These are phyloP conservation scores for Esox lucius DNA, from an alignment of 2,797 vertebrate species.

Conservation along the genomic window DNA sequence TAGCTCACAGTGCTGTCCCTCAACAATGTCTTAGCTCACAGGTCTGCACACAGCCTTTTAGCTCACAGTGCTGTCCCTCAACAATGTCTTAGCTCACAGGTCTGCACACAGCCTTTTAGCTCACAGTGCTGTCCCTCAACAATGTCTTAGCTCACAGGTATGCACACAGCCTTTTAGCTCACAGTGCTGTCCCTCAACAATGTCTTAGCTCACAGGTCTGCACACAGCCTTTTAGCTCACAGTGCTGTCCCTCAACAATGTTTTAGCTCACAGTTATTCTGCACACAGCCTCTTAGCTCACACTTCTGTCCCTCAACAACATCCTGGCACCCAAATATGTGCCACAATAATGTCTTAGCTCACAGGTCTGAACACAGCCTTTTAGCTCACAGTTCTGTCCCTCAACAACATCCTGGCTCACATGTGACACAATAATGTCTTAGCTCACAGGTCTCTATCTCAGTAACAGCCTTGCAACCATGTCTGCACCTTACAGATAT, in stretches of 20 bases:
- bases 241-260: neutral
- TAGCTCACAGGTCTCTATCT: neutral
- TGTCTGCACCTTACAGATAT: neutral
- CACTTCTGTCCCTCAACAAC: neutral
- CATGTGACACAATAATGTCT: neutral
- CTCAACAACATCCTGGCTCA: constrained; percentile 21
- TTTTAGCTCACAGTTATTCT: neutral
- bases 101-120: neutral
- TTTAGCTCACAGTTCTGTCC: constrained; percentile 59
- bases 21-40: neutral
- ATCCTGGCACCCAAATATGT: too few relatives aligned
- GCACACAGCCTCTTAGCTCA: neutral
- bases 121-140: neutral
- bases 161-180: neutral
- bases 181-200: neutral
- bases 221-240: neutral
- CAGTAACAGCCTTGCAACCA: neutral
- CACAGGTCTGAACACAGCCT: too few relatives aligned
- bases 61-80: neutral
- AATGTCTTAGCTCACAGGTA: neutral
- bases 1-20: neutral
- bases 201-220: too few relatives aligned
- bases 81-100: neutral
- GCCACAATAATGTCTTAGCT: too few relatives aligned
- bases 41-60: neutral